These are phyloP conservation scores for Arctia plantaginis DNA, from an alignment of 2,888 invertebrate genomes.

Conservation along the genomic window DNA sequence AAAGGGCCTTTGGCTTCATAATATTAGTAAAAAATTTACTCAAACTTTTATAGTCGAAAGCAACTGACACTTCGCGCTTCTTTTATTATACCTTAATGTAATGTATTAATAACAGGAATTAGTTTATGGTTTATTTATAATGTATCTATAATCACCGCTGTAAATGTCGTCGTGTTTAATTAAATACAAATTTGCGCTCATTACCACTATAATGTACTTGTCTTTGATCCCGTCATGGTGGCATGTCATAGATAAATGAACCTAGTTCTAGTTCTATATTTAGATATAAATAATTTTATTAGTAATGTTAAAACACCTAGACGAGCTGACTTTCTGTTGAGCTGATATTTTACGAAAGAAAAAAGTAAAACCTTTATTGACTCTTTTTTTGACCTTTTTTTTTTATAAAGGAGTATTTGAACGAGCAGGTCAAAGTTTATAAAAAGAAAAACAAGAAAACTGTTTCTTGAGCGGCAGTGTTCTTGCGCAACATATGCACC, in stretches of 20 bases:
- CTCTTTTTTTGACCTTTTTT: too few relatives aligned
- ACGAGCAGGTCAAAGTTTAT: too few relatives aligned
- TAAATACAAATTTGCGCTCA: conserved; percentile 23
- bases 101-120: neutral
- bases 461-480: neutral
- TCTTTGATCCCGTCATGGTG: conserved; percentile 17
- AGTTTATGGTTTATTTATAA: neutral
- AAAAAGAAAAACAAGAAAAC: neutral
- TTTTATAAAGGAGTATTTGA: neutral
- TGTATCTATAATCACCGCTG: neutral
- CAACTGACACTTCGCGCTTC: neutral
- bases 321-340: too few relatives aligned
- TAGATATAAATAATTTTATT: too few relatives aligned
- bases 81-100: neutral
- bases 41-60: too few relatives aligned
- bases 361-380: too few relatives aligned
- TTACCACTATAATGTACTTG: neutral
- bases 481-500: neutral
- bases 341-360: too few relatives aligned
- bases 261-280: conserved; percentile 8
- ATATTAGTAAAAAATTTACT: too few relatives aligned
- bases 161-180: conserved; percentile 34
- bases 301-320: too few relatives aligned
- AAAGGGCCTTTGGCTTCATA: too few relatives aligned
- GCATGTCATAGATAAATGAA: conserved; percentile 14